Conservation (phyloP, 2,113 vertebrate genomes). For the Atractosteus spatula region DNA sequence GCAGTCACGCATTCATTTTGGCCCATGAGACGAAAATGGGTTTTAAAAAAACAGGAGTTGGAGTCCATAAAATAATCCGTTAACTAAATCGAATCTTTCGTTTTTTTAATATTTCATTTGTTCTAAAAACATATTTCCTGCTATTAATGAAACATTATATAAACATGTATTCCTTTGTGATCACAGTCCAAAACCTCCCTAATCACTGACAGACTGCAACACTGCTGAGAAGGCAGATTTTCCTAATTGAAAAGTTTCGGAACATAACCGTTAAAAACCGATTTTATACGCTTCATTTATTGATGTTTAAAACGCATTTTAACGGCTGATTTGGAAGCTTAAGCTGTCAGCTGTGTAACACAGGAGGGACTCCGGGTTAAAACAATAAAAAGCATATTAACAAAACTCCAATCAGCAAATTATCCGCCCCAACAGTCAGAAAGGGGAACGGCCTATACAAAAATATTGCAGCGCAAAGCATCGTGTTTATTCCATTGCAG, state of each 20-base stretch:
- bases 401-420: slow-evolving; percentile 26
- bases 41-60: no score
- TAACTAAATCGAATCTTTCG: no score
- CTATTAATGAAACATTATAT: no score
- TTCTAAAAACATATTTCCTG: no score
- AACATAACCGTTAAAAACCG: slow-evolving; percentile 77
- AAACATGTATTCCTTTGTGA: background rate
- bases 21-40: no score
- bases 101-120: no score
- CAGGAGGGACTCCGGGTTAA: slow-evolving; percentile 46
- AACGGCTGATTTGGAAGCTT: slow-evolving; percentile 63
- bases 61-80: no score
- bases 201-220: slow-evolving; percentile 32
- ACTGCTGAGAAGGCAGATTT: slow-evolving; percentile 35
- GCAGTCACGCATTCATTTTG: no score
- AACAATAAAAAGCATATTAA: slow-evolving; percentile 63
- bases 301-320: slow-evolving; percentile 74
- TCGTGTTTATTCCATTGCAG: no score
- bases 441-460: background rate
- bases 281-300: slow-evolving; percentile 82
- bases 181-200: background rate
- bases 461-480: no score
- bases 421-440: slow-evolving; percentile 26
- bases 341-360: slow-evolving; percentile 73
- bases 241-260: slow-evolving; percentile 71